phyloP scores from a whole-genome alignment of 2,797 vertebrate species.

The Phyllotis vaccarum region DNA sequence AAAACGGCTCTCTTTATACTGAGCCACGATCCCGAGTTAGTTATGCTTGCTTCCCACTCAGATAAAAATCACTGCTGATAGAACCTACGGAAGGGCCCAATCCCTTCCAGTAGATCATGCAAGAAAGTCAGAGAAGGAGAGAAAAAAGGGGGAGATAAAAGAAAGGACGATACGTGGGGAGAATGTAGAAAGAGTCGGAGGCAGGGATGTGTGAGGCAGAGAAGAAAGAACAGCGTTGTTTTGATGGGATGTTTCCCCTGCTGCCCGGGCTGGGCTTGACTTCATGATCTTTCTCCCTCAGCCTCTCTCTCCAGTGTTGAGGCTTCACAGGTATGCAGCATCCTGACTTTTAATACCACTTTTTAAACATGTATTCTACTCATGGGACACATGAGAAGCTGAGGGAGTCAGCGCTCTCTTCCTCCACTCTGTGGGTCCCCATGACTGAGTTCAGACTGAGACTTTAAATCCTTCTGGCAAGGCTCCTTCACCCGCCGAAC shows the following conservation, averaged over 20 bases:
- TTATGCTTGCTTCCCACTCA: background rate
- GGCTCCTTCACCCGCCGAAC: background rate
- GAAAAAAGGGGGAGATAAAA: too few species aligned
- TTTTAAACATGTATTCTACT: background rate
- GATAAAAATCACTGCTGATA: background rate
- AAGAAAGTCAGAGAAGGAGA: background rate
- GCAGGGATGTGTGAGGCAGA: too few species aligned
- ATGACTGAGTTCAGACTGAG: background rate
- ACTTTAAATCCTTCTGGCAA: background rate
- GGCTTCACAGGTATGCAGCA: background rate
- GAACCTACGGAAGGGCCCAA: background rate
- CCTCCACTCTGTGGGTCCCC: rapidly evolving
- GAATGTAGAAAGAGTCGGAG: too few species aligned
- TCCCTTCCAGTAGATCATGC: background rate
- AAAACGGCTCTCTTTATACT: background rate
- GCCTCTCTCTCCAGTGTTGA: background rate
- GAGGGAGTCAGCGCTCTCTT: background rate
- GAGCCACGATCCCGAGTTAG: background rate
- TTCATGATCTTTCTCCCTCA: background rate
- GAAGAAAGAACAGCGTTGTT: background rate
- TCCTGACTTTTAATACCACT: background rate
- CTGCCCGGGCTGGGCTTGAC: background rate
- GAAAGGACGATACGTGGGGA: rapidly evolving
- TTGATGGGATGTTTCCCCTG: background rate
- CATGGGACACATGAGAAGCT: background rate